A percentile compares a stretch with the other conserved stretches of the same genome.
Conservation (phyloP, 2,888 invertebrate genomes). For the Harpagoxenus sublaevis region DNA sequence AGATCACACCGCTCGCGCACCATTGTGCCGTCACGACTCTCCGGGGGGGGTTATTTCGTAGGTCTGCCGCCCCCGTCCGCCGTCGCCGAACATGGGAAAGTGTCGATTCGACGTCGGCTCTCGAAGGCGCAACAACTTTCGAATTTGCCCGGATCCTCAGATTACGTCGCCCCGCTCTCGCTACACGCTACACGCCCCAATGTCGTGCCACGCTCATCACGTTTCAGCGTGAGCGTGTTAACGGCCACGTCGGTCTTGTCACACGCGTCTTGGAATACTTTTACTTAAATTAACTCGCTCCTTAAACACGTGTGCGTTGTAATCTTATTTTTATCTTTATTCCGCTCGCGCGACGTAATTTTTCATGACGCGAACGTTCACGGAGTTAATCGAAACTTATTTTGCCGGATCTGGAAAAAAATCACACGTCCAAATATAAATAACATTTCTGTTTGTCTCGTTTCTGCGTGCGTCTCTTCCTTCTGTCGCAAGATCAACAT, state of each 20-base stretch:
- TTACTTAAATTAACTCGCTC: conserved; percentile 6
- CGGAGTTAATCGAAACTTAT: neutral
- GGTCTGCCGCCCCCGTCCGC: conserved; percentile 49
- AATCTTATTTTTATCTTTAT: conserved; percentile 19
- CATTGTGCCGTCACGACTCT: conserved; percentile 75
- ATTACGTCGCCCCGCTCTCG: conserved; percentile 36
- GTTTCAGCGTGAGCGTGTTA: conserved; percentile 58
- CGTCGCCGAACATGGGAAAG: conserved; percentile 65
- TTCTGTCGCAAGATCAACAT: neutral
- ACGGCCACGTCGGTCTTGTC: conserved; percentile 61
- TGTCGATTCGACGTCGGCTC: conserved; percentile 40
- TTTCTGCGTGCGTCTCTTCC: conserved; percentile 44
- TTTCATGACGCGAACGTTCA: neutral
- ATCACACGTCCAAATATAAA: neutral
- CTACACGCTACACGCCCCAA: conserved; percentile 42
- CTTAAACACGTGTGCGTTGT: neutral
- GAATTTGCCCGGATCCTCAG: conserved; percentile 43
- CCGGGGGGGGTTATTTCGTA: conserved; percentile 47
- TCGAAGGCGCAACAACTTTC: conserved; percentile 56
- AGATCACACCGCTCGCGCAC: conserved; percentile 61
- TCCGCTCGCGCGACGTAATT: neutral
- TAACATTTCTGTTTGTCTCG: neutral
- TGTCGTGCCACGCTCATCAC: conserved; percentile 56
- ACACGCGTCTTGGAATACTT: conserved; percentile 61
- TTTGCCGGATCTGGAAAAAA: neutral